Evolutionary conservation across 2,888 invertebrate genomes (phyloP), one percentile per base, ranked within the genome.

Genomic region (Lasius fuliginosus): DNA sequence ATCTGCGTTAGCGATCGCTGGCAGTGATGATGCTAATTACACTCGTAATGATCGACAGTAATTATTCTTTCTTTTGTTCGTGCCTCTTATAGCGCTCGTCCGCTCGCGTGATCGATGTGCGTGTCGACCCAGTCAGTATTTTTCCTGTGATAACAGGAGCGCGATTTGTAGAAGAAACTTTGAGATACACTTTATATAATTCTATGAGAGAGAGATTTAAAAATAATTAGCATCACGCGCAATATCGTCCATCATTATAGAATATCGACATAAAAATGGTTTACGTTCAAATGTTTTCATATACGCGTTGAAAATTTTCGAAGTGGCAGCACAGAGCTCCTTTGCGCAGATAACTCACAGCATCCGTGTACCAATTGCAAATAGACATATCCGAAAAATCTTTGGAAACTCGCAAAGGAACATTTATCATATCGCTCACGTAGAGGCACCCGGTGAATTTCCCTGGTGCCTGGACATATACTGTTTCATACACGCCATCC

Each of bases 51-150:
- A 79, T 79, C 71, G 79, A 71, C 79, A 69, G 58, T 71, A 79
- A 79, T 79, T 71, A 71, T 56, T 58, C 58, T 46, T 58, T 71
- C 36, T 71, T 71, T 79, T 68, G 56, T 69, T 30, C 71, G 69
- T 60, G 36, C 60, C 60, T 30, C 18, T 53, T 53, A 27, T 46
- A 42, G 69, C 79, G 58, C 60, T 69, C 79, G 58, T 79, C 42
- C 11, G 71, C 46, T 79, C 58, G 79, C 79, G 79, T 79, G 79
- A 81, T 81, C 60, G 71, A 81, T 60, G 79, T 79, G 58, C 79
- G 69, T 79, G 79, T 69, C 69, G 60, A 33, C 60, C 11, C 15
- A 79, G 77, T 69, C 77, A 69, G 69, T 71, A 60, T 46, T 60
- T 81, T 81, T 62, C 71, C 79, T 40, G 60, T 71, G 71, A 81